A percentile compares a stretch with the other conserved stretches of the same genome.
These are phyloP conservation scores for Triplophysa yarkandensis DNA, from an alignment of 2,797 vertebrate species.

Conservation along the genomic window DNA sequence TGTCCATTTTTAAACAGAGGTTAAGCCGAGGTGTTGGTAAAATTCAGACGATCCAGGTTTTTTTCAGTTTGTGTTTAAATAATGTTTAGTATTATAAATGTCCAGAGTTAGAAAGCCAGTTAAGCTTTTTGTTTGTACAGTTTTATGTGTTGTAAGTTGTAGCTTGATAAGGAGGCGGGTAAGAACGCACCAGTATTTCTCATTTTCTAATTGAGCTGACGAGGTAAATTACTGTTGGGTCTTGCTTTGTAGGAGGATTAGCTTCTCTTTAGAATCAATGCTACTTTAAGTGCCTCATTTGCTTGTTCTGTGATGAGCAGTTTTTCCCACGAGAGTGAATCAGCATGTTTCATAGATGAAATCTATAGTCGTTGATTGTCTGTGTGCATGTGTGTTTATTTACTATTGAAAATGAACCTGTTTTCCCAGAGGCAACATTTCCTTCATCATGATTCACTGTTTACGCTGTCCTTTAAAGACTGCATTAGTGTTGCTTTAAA, in stretches of 20 bases:
- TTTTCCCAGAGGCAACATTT: constrained; percentile 1
- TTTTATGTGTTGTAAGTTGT: constrained; percentile 21
- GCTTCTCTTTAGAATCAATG: constrained; percentile 71
- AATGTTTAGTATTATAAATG: not conserved
- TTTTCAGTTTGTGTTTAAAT: not conserved
- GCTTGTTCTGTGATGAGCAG: constrained; percentile 55
- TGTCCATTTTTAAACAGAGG: too few species aligned
- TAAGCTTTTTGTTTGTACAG: not conserved
- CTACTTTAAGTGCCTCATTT: constrained; percentile 56
- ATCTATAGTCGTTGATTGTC: constrained; percentile 20
- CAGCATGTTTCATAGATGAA: constrained; percentile 56
- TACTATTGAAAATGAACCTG: constrained; percentile 5
- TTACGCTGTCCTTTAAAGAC: constrained; percentile 7
- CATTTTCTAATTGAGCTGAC: constrained; percentile 79
- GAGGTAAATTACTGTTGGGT: constrained; percentile 74
- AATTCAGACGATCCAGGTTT: not conserved
- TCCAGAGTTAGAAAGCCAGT: not conserved
- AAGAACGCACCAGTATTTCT: constrained; percentile 55
- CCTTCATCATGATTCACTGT: constrained; percentile 3
- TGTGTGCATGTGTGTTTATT: constrained; percentile 32
- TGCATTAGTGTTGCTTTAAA: constrained; percentile 2
- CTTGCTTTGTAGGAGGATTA: constrained; percentile 61
- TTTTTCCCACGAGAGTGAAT: constrained; percentile 51
- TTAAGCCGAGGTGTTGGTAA: too few species aligned
- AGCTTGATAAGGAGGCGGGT: constrained; percentile 41